Evolutionary conservation across 2,113 vertebrate genomes (phyloP).

Genomic region (Paratilapia polleni): DNA sequence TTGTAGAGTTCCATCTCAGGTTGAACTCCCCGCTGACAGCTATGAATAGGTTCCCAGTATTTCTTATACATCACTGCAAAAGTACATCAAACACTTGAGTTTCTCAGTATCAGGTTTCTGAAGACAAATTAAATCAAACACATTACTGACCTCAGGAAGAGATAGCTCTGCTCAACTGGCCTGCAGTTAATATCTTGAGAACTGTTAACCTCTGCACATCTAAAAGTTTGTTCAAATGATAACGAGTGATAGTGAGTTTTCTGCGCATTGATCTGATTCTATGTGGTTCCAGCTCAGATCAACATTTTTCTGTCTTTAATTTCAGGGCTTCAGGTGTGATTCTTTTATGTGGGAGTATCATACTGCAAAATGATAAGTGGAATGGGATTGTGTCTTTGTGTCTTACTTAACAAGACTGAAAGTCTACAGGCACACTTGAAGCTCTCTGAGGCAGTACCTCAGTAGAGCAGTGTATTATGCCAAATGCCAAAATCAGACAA

Average conservation of each 20-base stretch:
- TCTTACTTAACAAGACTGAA: not conserved
- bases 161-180: not conserved
- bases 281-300: not conserved
- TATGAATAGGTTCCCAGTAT: constrained; percentile 35
- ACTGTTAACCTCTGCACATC: not conserved
- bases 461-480: not conserved
- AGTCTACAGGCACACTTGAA: not conserved
- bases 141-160: not conserved
- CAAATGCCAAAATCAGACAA: not conserved
- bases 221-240: not conserved
- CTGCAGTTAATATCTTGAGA: not conserved
- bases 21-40: constrained; percentile 36
- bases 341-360: not conserved
- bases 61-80: constrained; percentile 46
- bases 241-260: not conserved
- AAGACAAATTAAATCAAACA: not conserved
- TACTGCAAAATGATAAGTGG: not conserved
- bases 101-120: constrained; percentile 22
- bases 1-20: constrained; percentile 17
- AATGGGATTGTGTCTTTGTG: not conserved
- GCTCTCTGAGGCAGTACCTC: not conserved
- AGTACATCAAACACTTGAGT: constrained; percentile 65
- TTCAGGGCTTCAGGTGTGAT: not conserved
- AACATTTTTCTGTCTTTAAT: not conserved
- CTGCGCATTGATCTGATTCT: not conserved